Base-by-base conservation (phyloP, 2,797 vertebrate species). In the Meriones psammophilus region DNA sequence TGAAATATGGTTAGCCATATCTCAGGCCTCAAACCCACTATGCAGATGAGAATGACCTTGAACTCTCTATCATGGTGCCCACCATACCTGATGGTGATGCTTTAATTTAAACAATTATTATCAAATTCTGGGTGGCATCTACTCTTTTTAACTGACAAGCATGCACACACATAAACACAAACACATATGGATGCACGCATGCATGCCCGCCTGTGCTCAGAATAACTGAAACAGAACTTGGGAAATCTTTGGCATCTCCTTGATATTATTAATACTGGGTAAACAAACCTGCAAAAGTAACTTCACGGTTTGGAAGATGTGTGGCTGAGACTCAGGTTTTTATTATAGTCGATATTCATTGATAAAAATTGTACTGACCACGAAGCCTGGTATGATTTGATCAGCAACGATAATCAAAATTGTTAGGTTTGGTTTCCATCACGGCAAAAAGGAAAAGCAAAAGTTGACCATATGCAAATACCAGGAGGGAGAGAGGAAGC, bases 231-330 rank as follows among this genome's bases (percentile, higher is more conserved):
- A 22, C 28, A 77, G 9, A 81, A 80, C 56, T 88, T 94, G 74
- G n/a, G 9, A 85, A 96, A 56, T 28, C 9, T 39, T 92, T 50
- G 3, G 0, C 64, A 0, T 84, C 80, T 9, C 30, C 54, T 89
- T 66, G 42, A 20, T 56, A 80, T 22, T 88, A 50, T 56, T 94
- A 80, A 80, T 58, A 17, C 9, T 66, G 60, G 30, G 4, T 54
- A 95, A 62, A 92, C 33, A 74, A 92, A 88, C 3, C 7, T 74
- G 14, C 58, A 94, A 95, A 62, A 50, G 18, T 74, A 56, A 73
- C 20, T 73, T 95, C 4, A 78, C 46, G 42, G 33, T 83, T 86
- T 79, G 0, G 33, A 66, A 91, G 18, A 66, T 86, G 42, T 79
- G 90, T 95, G 15, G 8, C 30, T 91, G 2, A 64, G n/a, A 0